Base-by-base conservation (phyloP, 2,113 vertebrate genomes). In the Cranoglanis bouderius region DNA sequence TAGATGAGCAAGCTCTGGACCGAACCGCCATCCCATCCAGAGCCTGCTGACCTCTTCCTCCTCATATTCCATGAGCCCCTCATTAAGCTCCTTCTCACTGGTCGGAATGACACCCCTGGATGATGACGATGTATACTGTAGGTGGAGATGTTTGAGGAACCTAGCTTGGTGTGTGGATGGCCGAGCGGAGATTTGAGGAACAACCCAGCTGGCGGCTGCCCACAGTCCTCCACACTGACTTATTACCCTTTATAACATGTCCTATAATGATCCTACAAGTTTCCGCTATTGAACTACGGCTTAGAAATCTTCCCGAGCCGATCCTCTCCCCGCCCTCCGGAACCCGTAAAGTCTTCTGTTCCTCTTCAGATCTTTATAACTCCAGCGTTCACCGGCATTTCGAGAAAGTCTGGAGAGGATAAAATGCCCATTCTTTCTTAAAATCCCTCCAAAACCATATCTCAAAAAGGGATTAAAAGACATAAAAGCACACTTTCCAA, bases 321-420 rank as follows among this genome's bases (percentile, higher is more conserved):
- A 84, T 21, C 83, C 40, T 55, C n/a, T 55, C 67, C 13, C 8
- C 21, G 4, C 5, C 8, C 70, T 85, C 78, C 9, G 85, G 8
- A 72, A 83, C 49, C 59, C 61, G 81, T 46, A 78, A 80, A 65
- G 24, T 46, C 46, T 35, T 85, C 87, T 67, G n/a, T 26, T 61
- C 55, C 29, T 84, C n/a, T 63, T 63, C 12, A 13, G 4, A 21
- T 29, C 57, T 24, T 38, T 35, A 40, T 0, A 24, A 59, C 29
- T 4, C 82, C 5, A 24, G 72, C 19, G 0, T 75, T 26, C 72
- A 26, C 72, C 5, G 40, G 4, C 38, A n/a, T 38, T 32, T 38
- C 6, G 13, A 35, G 65, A 67, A 67, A 38, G 19, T 21, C 38
- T 43, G 3, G 18, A 75, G 40, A 29, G 24, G 38, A 46, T 13